Evolutionary conservation across 2,888 invertebrate species (phyloP).

Genomic region (Tipula unca): DNA sequence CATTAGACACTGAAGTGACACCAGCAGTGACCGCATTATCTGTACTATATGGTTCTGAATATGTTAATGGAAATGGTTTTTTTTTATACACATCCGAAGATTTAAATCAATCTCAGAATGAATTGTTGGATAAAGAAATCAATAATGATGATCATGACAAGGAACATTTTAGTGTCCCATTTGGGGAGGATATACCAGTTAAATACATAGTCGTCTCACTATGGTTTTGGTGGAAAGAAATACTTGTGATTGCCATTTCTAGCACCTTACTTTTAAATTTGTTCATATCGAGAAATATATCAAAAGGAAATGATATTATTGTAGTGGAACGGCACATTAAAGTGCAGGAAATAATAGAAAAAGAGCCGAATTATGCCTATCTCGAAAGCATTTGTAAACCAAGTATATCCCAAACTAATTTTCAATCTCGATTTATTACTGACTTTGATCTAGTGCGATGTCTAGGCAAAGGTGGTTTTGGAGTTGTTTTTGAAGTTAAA

Average conservation of each 20-base stretch:
- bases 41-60: slow-evolving; percentile 63
- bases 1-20: slow-evolving; percentile 39
- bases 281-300: slow-evolving; percentile 47
- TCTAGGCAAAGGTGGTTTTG: slow-evolving; percentile 88
- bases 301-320: slow-evolving; percentile 32
- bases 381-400: not conserved
- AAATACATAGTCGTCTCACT: slow-evolving; percentile 64
- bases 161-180: slow-evolving; percentile 29
- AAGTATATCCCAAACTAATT: slow-evolving; percentile 29
- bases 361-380: slow-evolving; percentile 31
- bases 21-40: slow-evolving; percentile 58
- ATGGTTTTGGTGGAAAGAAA: slow-evolving; percentile 81
- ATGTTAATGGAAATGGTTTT: slow-evolving; percentile 70
- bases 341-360: slow-evolving; percentile 38
- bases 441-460: slow-evolving; percentile 79
- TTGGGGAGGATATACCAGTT: slow-evolving; percentile 52
- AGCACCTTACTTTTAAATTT: slow-evolving; percentile 63
- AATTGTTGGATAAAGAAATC: slow-evolving; percentile 37
- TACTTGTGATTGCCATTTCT: slow-evolving; percentile 63
- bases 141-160: slow-evolving; percentile 30
- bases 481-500: slow-evolving; percentile 89
- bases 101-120: slow-evolving; percentile 44
- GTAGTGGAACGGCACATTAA: slow-evolving; percentile 41
- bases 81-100: slow-evolving; percentile 59
- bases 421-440: slow-evolving; percentile 59